Evolutionary conservation across 2,888 invertebrate genomes (phyloP).

Genomic region (Brachycybe producta): DNA sequence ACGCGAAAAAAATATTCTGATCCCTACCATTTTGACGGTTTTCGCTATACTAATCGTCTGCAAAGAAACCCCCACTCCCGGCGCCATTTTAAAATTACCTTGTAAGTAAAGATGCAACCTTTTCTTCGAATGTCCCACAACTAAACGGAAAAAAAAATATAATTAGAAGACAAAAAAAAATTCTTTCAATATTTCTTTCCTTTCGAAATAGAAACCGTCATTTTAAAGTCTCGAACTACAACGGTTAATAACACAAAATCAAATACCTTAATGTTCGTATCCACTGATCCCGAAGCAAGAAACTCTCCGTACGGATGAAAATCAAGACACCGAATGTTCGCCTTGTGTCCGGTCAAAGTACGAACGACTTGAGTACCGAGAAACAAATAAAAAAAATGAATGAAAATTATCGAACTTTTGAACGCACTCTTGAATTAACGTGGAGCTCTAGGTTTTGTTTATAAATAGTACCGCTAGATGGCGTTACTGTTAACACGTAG

Average conservation of each 20-base stretch:
- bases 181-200: neutral
- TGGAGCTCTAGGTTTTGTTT: no score
- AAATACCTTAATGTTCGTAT: slow-evolving; percentile 63
- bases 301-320: slow-evolving; percentile 95
- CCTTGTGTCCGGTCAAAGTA: slow-evolving; percentile 79
- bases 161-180: neutral
- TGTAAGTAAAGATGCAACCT: slow-evolving; percentile 87
- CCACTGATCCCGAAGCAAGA: slow-evolving; percentile 83
- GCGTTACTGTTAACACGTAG: no score
- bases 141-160: slow-evolving; percentile 33
- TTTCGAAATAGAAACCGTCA: slow-evolving; percentile 12
- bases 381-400: slow-evolving; percentile 4
- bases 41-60: no score
- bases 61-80: no score
- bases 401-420: neutral
- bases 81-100: no score
- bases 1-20: no score
- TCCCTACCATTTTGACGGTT: no score
- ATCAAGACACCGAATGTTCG: slow-evolving; percentile 71
- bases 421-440: neutral
- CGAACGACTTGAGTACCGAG: slow-evolving; percentile 47
- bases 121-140: slow-evolving; percentile 90
- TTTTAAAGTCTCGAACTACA: slow-evolving; percentile 6
- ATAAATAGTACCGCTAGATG: no score
- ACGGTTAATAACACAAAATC: slow-evolving; percentile 12